Evolutionary conservation across 2,888 invertebrate genomes (phyloP), one percentile per base, ranked within the genome.

Genomic region (Lasioglossum figueresi): DNA sequence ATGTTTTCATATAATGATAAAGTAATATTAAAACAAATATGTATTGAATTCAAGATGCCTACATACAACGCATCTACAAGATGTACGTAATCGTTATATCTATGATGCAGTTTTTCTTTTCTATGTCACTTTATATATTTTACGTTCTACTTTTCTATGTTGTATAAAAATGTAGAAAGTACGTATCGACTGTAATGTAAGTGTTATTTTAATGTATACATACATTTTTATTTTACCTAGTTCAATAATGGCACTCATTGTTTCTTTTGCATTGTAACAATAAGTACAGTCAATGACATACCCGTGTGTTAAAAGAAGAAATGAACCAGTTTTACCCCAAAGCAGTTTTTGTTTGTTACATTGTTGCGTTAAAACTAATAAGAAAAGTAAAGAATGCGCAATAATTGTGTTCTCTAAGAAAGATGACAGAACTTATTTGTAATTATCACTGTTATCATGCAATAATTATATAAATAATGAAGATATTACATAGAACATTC

Each of bases 251-350:
- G 45, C 70, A 84, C 68, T 27, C 56, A 77, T 84, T 84, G 73
- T 52, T 76, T 52, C 71, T 75, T 45, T 43, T 43, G 27, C 66
- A 48, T 48, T n/a, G 40, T 77, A 45, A 43, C 43, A 70, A 66
- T 78, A 82, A 84, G 63, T 76, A 84, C 43, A 14, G 70, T 43
- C 83, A 78, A 43, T 56, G 70, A 78, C 52, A 71, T 83, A 79
- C 79, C 73, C 45, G 45, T 31, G 66, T 84, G 84, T 84, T 84
- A 84, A 66, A 84, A 40, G 66, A 84, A 84, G 72, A 83, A 84
- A 59, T 73, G 8, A 85, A 80, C 80, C 84, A 84, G 63, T 84
- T 84, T 84, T 74, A 74, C 63, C 84, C 85, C 84, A 77, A 85
- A 85, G 85, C 77, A 77, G 31, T 80, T 66, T 77, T 63, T 76